Conservation (phyloP, 2,888 invertebrate genomes). For the Sphinx pinastri region DNA sequence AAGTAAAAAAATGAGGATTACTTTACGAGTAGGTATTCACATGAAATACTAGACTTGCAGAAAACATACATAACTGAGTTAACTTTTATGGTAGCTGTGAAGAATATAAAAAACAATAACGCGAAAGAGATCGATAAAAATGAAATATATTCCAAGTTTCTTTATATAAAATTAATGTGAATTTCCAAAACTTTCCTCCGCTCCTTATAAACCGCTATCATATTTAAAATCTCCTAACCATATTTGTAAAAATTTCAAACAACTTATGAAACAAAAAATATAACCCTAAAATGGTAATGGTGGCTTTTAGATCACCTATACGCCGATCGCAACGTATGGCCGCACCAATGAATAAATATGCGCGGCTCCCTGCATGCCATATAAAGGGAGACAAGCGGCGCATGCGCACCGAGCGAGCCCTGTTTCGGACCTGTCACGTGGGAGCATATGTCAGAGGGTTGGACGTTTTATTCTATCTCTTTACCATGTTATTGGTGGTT, state of each 20-base stretch:
- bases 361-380: slow-evolving; percentile 60
- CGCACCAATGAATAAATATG: slow-evolving; percentile 68
- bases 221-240: not conserved
- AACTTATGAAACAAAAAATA: slow-evolving; percentile 28
- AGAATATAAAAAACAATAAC: too few species aligned
- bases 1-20: too few species aligned
- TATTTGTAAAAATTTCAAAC: not conserved
- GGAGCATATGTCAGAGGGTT: slow-evolving; percentile 40
- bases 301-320: slow-evolving; percentile 52
- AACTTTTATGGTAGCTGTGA: too few species aligned
- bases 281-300: slow-evolving; percentile 43
- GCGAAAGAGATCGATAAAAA: too few species aligned
- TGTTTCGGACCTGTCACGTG: slow-evolving; percentile 52
- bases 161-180: not conserved
- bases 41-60: too few species aligned
- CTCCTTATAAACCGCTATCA: not conserved
- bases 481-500: slow-evolving; percentile 24
- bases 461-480: slow-evolving; percentile 26
- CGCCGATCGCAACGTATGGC: slow-evolving; percentile 59
- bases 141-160: not conserved
- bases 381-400: slow-evolving; percentile 61
- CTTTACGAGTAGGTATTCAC: too few species aligned
- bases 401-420: slow-evolving; percentile 50
- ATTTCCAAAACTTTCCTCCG: not conserved
- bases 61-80: too few species aligned